Conservation (phyloP, 2,113 vertebrate genomes). For the Corvus hawaiiensis region DNA sequence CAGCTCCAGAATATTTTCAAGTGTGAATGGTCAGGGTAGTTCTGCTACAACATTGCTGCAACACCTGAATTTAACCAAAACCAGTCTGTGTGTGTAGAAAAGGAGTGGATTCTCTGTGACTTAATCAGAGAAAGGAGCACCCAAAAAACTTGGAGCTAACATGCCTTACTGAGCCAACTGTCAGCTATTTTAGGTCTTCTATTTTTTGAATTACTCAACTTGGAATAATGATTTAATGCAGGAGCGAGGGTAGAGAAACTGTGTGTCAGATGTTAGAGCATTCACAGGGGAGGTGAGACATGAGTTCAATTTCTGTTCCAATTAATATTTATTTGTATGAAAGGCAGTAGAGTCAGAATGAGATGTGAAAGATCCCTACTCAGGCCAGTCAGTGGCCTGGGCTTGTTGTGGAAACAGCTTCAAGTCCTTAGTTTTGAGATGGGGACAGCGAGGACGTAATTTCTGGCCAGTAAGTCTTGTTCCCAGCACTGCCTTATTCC, state of each 20-base stretch:
- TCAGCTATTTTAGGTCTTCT: constrained; percentile 10
- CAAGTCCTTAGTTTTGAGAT: background rate
- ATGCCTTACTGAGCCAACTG: background rate
- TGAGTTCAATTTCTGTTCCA: background rate
- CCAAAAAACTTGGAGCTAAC: background rate
- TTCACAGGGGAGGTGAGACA: background rate
- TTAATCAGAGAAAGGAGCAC: background rate
- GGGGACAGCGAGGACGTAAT: background rate
- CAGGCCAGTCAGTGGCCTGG: background rate
- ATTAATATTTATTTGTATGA: background rate
- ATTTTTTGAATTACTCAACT: background rate
- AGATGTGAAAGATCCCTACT: background rate
- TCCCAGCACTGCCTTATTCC: background rate
- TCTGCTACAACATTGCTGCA: background rate
- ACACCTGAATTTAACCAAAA: background rate
- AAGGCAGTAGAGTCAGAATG: background rate
- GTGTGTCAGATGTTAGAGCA: background rate
- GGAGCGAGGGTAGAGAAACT: background rate
- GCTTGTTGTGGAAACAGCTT: background rate
- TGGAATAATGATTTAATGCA: background rate
- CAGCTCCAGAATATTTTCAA: background rate
- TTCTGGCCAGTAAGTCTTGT: background rate
- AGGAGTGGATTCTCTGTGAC: background rate
- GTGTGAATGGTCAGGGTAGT: background rate
- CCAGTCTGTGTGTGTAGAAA: background rate